Conservation (phyloP, 2,888 invertebrate genomes). For the Caradrina kadenii region DNA sequence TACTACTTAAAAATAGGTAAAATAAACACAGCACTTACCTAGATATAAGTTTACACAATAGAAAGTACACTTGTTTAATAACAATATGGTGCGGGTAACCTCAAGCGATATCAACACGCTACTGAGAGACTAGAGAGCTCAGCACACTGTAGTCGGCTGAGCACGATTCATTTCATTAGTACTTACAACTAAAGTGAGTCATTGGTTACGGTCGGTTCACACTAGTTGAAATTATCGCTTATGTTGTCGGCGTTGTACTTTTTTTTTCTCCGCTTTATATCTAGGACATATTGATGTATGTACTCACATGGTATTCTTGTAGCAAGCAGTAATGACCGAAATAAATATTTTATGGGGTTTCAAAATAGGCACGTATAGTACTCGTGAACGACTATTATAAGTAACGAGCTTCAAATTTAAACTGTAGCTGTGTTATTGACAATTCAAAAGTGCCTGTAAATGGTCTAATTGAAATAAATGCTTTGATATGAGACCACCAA, state of each 20-base stretch:
- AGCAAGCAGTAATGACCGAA: no score
- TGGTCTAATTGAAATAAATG: no score
- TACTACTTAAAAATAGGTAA: neutral
- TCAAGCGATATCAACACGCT: constrained; percentile 50
- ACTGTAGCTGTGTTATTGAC: no score
- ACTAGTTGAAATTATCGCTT: constrained; percentile 27
- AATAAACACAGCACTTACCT: constrained; percentile 52
- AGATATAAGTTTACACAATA: constrained; percentile 20
- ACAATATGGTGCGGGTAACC: constrained; percentile 53
- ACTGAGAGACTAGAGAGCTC: constrained; percentile 49
- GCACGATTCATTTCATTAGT: constrained; percentile 61
- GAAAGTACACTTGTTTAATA: constrained; percentile 28
- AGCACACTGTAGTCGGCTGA: constrained; percentile 37
- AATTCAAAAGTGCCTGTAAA: no score
- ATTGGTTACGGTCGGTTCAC: constrained; percentile 49
- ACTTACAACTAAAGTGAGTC: constrained; percentile 57
- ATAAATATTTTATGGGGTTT: no score
- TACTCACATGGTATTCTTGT: no score
- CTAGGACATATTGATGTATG: no score
- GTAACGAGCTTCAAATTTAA: no score
- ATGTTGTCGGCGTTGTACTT: neutral
- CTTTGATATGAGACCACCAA: no score
- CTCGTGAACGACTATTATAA: no score
- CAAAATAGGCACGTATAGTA: no score
- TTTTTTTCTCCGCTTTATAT: neutral